phyloP scores from a whole-genome alignment of 2,113 vertebrate species.

The Sceloporus undulatus region DNA sequence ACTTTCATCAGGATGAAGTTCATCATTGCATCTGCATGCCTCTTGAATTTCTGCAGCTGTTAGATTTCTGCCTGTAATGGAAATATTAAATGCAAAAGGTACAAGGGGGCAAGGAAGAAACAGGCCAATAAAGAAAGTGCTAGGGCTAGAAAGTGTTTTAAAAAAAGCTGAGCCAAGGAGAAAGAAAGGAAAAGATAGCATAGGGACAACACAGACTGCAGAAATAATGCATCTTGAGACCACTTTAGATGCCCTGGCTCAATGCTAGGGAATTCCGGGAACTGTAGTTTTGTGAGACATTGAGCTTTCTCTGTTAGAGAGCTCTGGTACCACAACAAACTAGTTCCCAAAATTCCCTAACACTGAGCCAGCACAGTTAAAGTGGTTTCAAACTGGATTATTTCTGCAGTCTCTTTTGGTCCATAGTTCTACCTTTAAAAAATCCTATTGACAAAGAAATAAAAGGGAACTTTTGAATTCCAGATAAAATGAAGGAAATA shows the following conservation, averaged over 20 bases:
- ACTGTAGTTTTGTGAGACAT: too few relatives aligned
- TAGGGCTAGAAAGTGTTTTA: background rate
- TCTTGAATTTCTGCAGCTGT: background rate
- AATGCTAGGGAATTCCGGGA: too few relatives aligned
- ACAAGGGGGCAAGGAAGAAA: background rate
- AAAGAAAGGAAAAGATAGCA: background rate
- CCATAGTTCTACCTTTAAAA: too few relatives aligned
- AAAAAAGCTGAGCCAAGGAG: background rate
- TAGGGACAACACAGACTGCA: too few relatives aligned
- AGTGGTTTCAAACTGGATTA: too few relatives aligned
- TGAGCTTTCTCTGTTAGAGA: too few relatives aligned
- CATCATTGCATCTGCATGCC: background rate
- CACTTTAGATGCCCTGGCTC: too few relatives aligned
- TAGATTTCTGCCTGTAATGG: background rate
- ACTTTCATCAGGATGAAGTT: background rate
- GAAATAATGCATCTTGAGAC: too few relatives aligned
- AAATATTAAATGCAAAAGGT: background rate
- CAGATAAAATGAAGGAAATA: background rate
- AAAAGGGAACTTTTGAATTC: background rate
- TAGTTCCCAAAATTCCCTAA: too few relatives aligned
- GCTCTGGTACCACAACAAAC: too few relatives aligned
- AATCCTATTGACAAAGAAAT: background rate
- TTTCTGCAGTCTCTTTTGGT: too few relatives aligned
- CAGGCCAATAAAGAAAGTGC: background rate
- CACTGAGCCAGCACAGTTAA: too few relatives aligned